phyloP scores from a whole-genome alignment of 1,140 invertebrate species.

The Acyrthosiphon pisum region DNA sequence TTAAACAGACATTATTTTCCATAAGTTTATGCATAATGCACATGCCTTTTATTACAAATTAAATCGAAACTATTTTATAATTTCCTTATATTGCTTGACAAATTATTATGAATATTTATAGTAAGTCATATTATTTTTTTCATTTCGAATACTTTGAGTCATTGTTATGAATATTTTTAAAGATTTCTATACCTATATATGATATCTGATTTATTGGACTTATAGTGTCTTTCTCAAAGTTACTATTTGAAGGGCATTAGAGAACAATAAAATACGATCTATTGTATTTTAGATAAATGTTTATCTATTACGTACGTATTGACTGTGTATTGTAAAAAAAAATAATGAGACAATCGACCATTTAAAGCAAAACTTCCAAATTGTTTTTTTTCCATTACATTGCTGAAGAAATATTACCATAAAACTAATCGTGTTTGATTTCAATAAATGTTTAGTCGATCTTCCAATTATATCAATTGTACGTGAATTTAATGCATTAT shows the following conservation, averaged over 20 bases:
- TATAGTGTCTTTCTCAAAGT: background rate
- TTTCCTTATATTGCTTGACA: background rate
- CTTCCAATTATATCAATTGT: background rate
- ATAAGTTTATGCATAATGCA: background rate
- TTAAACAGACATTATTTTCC: background rate
- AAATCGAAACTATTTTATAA: background rate
- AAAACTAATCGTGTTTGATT: conserved; percentile 12
- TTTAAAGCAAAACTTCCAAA: background rate
- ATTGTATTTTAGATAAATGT: conserved; percentile 25
- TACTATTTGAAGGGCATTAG: conserved; percentile 13
- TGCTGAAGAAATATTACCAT: background rate
- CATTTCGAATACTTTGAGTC: background rate
- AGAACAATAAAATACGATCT: conserved; percentile 32
- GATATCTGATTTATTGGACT: background rate
- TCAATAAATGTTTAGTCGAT: background rate
- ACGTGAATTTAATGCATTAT: background rate
- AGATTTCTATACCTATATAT: background rate
- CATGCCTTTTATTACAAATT: background rate
- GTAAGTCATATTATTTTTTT: background rate
- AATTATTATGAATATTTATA: background rate
- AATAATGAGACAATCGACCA: conserved; percentile 10
- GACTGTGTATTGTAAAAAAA: background rate
- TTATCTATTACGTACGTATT: background rate
- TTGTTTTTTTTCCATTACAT: background rate
- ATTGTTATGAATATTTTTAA: background rate